Conservation (phyloP, 2,797 vertebrate species). For the Allenopithecus nigroviridis region DNA sequence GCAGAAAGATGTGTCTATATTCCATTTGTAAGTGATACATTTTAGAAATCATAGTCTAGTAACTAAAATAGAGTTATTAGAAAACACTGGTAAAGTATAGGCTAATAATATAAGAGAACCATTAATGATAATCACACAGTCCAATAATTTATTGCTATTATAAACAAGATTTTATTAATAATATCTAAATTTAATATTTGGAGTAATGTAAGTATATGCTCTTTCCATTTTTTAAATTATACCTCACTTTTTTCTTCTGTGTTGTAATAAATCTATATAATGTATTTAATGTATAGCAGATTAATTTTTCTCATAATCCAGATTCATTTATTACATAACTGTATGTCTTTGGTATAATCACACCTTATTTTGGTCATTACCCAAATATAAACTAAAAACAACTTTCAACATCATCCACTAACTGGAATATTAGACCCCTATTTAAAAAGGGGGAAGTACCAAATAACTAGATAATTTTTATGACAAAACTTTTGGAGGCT, state of each 20-base stretch:
- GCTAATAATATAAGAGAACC: not conserved
- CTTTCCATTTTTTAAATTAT: not conserved
- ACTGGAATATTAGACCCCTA: not conserved
- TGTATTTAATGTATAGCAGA: not conserved
- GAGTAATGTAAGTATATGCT: not conserved
- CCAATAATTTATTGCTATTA: not conserved
- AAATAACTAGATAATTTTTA: not conserved
- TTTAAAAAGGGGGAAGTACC: not conserved
- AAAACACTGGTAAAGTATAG: not conserved
- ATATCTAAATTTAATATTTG: not conserved
- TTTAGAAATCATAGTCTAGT: not conserved
- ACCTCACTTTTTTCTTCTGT: not conserved
- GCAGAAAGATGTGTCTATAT: not conserved
- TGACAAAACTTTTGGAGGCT: not conserved
- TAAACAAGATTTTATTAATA: not conserved
- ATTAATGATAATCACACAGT: not conserved
- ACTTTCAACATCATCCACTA: not conserved
- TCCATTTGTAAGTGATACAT: not conserved
- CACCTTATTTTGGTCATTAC: not conserved
- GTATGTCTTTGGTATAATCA: not conserved
- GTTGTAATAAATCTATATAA: not conserved
- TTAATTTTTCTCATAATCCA: not conserved
- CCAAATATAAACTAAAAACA: not conserved
- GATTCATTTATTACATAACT: not conserved
- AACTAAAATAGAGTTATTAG: slow-evolving; percentile 3